A percentile compares a stretch with the other conserved stretches of the same genome.
Conservation (phyloP, 2,797 vertebrate species). For the Pteropus rufus region DNA sequence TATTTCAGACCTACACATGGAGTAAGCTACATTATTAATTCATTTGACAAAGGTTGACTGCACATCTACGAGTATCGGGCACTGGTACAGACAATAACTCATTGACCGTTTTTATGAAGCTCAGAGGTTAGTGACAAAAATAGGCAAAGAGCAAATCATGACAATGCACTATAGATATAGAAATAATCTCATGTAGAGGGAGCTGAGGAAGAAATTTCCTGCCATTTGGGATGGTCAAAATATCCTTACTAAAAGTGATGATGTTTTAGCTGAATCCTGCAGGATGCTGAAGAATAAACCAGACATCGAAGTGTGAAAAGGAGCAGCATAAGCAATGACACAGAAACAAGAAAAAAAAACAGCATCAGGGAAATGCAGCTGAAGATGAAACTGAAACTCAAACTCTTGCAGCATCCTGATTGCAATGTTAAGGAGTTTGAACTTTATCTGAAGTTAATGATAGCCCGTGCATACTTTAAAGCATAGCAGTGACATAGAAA, state of each 20-base stretch:
- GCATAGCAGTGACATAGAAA: background rate
- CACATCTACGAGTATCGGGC: background rate
- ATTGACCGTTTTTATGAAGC: background rate
- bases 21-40: background rate
- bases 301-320: background rate
- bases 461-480: background rate
- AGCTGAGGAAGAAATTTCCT: background rate
- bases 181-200: background rate
- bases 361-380: rapidly evolving
- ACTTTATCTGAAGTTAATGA: background rate
- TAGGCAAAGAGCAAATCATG: background rate
- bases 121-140: background rate
- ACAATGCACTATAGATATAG: background rate
- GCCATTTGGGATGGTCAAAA: background rate
- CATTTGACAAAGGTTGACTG: background rate
- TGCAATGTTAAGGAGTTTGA: background rate
- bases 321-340: background rate
- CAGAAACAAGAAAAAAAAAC: background rate
- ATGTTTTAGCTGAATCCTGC: background rate
- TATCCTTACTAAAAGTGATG: background rate
- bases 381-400: background rate
- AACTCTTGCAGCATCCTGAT: background rate
- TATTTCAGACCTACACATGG: background rate
- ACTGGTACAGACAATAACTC: background rate
- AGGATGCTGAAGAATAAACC: background rate